Evolutionary conservation across 2,113 vertebrate species (phyloP), one percentile per base, ranked within the genome.

Genomic region (Leucosticte australis): DNA sequence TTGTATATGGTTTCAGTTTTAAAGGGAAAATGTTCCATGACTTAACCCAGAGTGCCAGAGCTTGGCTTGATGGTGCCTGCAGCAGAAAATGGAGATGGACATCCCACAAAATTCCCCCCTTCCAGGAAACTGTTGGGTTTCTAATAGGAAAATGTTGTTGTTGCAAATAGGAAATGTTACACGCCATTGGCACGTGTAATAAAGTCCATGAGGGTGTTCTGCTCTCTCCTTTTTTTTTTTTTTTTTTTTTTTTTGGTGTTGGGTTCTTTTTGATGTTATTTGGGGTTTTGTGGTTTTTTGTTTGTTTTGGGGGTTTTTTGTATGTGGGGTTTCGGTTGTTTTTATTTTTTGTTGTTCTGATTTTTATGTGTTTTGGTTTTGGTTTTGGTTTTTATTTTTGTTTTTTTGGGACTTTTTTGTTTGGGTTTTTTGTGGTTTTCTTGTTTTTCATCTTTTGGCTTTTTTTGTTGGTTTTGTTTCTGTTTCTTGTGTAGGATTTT

Each of bases 1-100:
- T 88, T 82, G 46, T 95, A 13, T 59, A 35, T 76, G 70, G 83
- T 70, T 74, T 75, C 84, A 64, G 77, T 93, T 95, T 78, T 93
- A 46, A 83, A 56, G 60, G 83, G 67, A 86, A 91, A 92, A 90
- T 73, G 24, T 90, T 94, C 70, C 92, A 39, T 90, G 50, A 55
- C 18, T 62, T 88, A 75, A 88, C 47, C 35, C 7, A 0, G 78
- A 79, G 73, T 82, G 64, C 41, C 73, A 81, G 44, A 78, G 50
- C 28, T 81, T 78, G 68, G 83, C 71, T 82, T 49, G 20, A 14
- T 49, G 84, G 49, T 94, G 62, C 77, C 89, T 60, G 41, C 37
- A 89, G 57, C 49, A 80, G 57, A 90, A 95, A 37, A 24, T 17
- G 75, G 24, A 67, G 67, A 46, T 85, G 74, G 87, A 55, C 42